Conservation (phyloP, 1,140 invertebrate species). For the Pseudomyrmex pallidus region DNA sequence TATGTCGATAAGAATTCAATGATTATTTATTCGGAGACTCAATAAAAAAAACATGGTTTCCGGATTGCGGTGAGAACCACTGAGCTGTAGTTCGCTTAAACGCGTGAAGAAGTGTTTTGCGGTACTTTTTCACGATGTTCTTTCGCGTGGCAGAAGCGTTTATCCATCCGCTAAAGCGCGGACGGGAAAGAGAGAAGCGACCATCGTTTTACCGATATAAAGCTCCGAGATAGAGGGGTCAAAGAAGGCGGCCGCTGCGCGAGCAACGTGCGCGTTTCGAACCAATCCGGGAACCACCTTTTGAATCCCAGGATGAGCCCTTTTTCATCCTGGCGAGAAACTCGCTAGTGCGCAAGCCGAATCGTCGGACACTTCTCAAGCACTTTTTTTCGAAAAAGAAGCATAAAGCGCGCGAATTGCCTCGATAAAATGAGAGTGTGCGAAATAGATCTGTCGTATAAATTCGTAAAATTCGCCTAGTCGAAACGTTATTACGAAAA, state of each 20-base stretch:
- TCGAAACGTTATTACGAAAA: not conserved
- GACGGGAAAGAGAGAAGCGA: slow-evolving; percentile 67
- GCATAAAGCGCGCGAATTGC: slow-evolving; percentile 33
- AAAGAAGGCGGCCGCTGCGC: slow-evolving; percentile 69
- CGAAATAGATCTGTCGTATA: slow-evolving; percentile 2
- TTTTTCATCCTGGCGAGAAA: slow-evolving; percentile 51
- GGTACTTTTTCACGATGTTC: slow-evolving; percentile 74
- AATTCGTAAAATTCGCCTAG: slow-evolving; percentile 25
- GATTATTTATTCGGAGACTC: not conserved
- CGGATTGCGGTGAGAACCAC: slow-evolving; percentile 61
- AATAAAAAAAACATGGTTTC: not conserved
- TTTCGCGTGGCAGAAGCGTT: slow-evolving; percentile 70
- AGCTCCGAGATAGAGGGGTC: slow-evolving; percentile 70
- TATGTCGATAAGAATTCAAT: not conserved
- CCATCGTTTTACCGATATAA: slow-evolving; percentile 76
- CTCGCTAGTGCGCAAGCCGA: slow-evolving; percentile 66
- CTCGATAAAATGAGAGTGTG: slow-evolving; percentile 32
- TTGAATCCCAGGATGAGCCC: slow-evolving; percentile 61
- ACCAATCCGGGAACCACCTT: slow-evolving; percentile 65
- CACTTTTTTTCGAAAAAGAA: slow-evolving; percentile 23
- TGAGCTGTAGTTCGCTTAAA: slow-evolving; percentile 68
- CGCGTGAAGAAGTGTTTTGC: slow-evolving; percentile 75
- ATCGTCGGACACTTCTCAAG: slow-evolving; percentile 21
- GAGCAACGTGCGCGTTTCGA: slow-evolving; percentile 68
- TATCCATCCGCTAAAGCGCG: slow-evolving; percentile 67